These are phyloP conservation scores for Orthosia gothica DNA, from an alignment of 2,888 invertebrate genomes.

Conservation along the genomic window DNA sequence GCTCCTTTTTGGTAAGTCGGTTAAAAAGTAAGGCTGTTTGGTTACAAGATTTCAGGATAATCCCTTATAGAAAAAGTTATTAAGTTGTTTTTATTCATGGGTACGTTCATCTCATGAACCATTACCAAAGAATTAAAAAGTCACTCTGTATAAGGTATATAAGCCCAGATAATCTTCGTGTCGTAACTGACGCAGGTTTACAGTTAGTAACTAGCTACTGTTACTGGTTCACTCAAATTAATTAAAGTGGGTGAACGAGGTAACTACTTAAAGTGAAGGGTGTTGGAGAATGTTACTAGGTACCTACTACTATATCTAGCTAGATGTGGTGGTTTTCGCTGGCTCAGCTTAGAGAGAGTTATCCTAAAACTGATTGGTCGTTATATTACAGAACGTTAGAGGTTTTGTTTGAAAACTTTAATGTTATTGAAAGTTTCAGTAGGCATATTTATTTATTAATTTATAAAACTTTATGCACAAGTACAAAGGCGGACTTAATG, in stretches of 20 bases:
- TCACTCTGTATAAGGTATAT: conserved; percentile 11
- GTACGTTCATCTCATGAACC: neutral
- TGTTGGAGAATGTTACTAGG: conserved; percentile 20
- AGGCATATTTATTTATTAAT: no score
- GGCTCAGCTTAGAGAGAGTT: conserved; percentile 11
- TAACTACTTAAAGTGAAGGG: conserved; percentile 64
- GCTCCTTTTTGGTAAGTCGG: no score
- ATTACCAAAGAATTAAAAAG: neutral
- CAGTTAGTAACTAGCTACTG: conserved; percentile 53
- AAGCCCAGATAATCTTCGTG: conserved; percentile 33
- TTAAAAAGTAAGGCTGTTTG: neutral
- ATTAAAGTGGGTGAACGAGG: conserved; percentile 72
- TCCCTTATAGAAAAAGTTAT: neutral
- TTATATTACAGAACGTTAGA: conserved; percentile 4
- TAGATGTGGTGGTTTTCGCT: neutral
- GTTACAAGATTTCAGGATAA: neutral
- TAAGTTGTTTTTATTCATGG: neutral
- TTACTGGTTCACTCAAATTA: conserved; percentile 72
- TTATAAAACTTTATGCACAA: no score
- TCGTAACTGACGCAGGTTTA: conserved; percentile 52
- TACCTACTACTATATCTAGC: neutral
- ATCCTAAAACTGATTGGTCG: conserved; percentile 34
- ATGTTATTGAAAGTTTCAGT: conserved; percentile 10
- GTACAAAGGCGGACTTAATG: no score
- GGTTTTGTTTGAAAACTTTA: conserved; percentile 25